Base-by-base conservation (phyloP, 30 jellyfish, hydroid and myxozoan species). In the Hydra vulgaris region DNA sequence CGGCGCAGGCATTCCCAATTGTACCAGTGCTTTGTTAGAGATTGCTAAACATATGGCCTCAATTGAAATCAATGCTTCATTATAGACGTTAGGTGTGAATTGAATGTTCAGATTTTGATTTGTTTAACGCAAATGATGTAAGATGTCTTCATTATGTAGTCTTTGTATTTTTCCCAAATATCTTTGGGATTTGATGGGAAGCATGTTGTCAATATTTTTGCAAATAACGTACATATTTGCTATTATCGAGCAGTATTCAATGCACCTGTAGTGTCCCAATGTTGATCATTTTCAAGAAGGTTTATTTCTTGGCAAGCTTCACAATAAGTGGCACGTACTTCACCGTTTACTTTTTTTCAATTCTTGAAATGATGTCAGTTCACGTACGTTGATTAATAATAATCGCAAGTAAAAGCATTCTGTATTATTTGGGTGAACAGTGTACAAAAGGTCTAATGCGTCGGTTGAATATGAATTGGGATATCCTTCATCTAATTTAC, bases 281-380 rank as follows among this genome's bases (percentile, higher is more conserved):
- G 78, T 20, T 27, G 53, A 80, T 83, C 95, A 71, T 75, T 82
- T 23, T 83, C 86, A 7, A 87, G 78, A 16, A 81, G 83, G 5
- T 70, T 70, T 66, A 81, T 20, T 15, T 69, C 95, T 18, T 22
- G 73, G 83, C 94, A 82, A 7, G 95, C 96, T 8, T 78, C 90
- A 53, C 83, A 74, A 81, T 76, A 83, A 40, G 96, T 72, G n/a
- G 8, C 85, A 55, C 79, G 81, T 19, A 68, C 19, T 15, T 55
- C 55, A 4, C 92, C 95, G 66, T 84, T 77, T 53, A 78, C 21
- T 12, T 84, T 79, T 72, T 81, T 80, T 21, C 79, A 79, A 81
- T 84, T 79, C 61, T 83, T 16, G 78, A 67, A 88, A 83, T 1
- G 96, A 83, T 23, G 75, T 92, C 80, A 83, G 89, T 8, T 88